Evolutionary conservation across 2,888 invertebrate species (phyloP), one percentile per base, ranked within the genome.

Genomic region (Pandemis heparana): DNA sequence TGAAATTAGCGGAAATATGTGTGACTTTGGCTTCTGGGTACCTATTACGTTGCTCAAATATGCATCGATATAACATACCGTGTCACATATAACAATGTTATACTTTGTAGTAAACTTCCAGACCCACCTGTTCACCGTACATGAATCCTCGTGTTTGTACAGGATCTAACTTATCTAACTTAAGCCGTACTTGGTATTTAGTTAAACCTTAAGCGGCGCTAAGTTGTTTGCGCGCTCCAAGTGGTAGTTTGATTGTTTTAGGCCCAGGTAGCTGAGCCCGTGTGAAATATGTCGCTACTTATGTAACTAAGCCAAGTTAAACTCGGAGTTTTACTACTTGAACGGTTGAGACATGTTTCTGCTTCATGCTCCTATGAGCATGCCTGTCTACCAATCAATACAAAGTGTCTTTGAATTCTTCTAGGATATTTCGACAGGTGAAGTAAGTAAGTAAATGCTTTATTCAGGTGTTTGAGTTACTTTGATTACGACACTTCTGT

Each of bases 251-350:
- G 91, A 92, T 92, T 93, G 92, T 92, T 92, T 92, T 92, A 93
- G 92, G 92, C 91, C 85, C 91, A 91, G 92, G 91, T 91, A 91
- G 85, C 82, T 88, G 85, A 91, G 91, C 90, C 87, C 80, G 80
- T 82, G 87, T 94, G 92, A 94, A 92, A 92, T 94, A 93, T 93
- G 92, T 90, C 87, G 85, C 87, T 90, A 92, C 91, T 91, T 92
- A 81, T 87, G 89, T 89, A 87, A 81, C 82, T 90, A 88, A 92
- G 90, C 90, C 87, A 89, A 91, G 89, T 91, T 90, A 89, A 90
- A 88, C 85, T 89, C 89, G 61, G 16, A 89, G 90, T 92, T 92
- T 91, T 92, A 92, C 88, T 92, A 92, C 88, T 91, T 90, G 82
- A 84, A 82, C 81, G 76, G 67, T 61, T 16, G 56, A 70, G 74